Base-by-base conservation (phyloP, 2,113 vertebrate species). In the Plestiodon gilberti region DNA sequence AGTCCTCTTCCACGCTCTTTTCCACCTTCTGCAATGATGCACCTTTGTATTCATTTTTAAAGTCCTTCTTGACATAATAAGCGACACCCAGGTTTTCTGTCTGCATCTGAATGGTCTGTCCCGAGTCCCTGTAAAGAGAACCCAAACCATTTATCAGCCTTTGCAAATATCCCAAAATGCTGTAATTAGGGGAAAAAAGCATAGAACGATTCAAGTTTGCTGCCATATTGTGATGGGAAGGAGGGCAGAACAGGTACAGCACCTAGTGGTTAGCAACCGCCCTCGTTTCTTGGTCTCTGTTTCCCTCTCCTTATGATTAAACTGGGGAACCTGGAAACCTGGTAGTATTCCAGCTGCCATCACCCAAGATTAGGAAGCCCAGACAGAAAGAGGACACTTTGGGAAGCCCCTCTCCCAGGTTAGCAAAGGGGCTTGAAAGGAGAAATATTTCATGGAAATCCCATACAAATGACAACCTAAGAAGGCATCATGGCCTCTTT, bases 1-100 rank as follows among this genome's bases (percentile, higher is more conserved):
- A 99, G 94, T 99, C 99, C 64, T 99, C 99, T 96, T 99, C 98
- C 85, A 99, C 98, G 8, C 93, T 98, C 96, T 99, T 99, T 95
- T 99, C 99, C 78, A 99, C 95, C 78, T 99, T 99, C 88, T 99
- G 98, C 94, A 99, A 84, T 20, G 97, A 96, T 1, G 95, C 95
- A 92, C 98, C 98, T 95, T 98, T 99, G 88, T 97, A 99, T 95
- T 99, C 98, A 1, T 97, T 98, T 94, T 97, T 98, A 93, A 99
- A 99, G 93, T 99, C 98, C 94, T 97, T 98, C 90, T 96, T 97
- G 95, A 99, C 98, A 48, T 98, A 99, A 93, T 98, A 99, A 92
- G 97, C 83, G 0, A 99, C 98, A 2, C 73, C 94, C 93, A 99
- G 94, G 82, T 99, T 99, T 96, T 98, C 98, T 52, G 98, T 99